Evolutionary conservation across 2,113 vertebrate genomes (phyloP), one percentile per base, ranked within the genome.

Genomic region (Anguilla japonica): DNA sequence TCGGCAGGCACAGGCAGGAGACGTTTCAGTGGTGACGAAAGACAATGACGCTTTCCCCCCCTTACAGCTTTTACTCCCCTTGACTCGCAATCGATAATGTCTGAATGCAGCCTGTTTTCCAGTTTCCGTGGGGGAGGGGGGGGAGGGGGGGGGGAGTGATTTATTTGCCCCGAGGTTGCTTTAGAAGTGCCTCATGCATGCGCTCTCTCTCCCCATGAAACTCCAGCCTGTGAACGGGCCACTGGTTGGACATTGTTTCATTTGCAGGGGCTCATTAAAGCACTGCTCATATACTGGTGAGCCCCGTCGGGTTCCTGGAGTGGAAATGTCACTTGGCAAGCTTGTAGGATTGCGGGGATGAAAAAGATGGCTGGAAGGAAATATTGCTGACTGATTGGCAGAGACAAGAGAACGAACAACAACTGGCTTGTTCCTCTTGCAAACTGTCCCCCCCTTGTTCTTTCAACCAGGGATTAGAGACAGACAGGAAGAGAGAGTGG

Each of bases 401-500:
- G 71, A 75, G 71, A 75, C 71, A n/a, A 75, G 71, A 75, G 71
- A n/a, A 29, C 34, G 71, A 75, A n/a, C 71, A 75, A 34, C 71
- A 75, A 34, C 71, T 9, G 71, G n/a, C 71, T 13, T 29, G 26
- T 75, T 75, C 71, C n/a, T 67, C 22, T 75, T 75, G n/a, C 71
- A 75, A 29, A 34, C 71, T 75, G 71, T 75, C 26, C 71, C 34
- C 71, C 1, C 26, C 71, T 75, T 75, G 71, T 75, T 75, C 71
- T 75, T 75, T 75, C 71, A 75, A 7, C n/a, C 3, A 34, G 71
- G 71, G 60, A 67, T 67, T 67, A 26, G 22, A 67, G 20, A 67
- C 18, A 26, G 13, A 34, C 34, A 53, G 50, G 13, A 14, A 53
- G 50, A 53, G 8, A 53, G 50, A 53, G 50, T 53, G 50, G 50